phyloP scores from a whole-genome alignment of 2,888 invertebrate genomes.

The Phyto melanocephala region DNA sequence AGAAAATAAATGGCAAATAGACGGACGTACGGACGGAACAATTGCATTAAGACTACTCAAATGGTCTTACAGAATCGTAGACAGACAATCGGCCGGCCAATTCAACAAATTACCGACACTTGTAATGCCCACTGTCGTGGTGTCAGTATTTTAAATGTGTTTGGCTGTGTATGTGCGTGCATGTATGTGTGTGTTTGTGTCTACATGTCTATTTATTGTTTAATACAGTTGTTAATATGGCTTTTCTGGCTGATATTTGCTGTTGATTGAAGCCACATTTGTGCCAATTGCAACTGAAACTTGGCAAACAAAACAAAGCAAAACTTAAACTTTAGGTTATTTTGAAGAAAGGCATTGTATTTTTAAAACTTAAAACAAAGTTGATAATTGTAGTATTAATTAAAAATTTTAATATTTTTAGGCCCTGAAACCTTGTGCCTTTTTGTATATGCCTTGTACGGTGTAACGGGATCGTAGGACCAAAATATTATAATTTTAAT shows the following conservation, averaged over 20 bases:
- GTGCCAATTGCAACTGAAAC: slow-evolving; percentile 65
- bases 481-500: too few species aligned
- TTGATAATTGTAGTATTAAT: too few species aligned
- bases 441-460: too few species aligned
- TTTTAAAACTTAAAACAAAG: too few species aligned
- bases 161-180: background rate
- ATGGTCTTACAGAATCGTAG: background rate
- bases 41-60: background rate
- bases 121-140: slow-evolving; percentile 48
- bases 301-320: slow-evolving; percentile 50
- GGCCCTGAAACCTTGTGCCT: too few species aligned
- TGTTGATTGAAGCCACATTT: slow-evolving; percentile 64
- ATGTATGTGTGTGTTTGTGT: background rate
- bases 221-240: slow-evolving; percentile 55
- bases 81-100: slow-evolving; percentile 25
- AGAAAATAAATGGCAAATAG: background rate
- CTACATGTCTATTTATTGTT: slow-evolving; percentile 38
- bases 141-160: background rate
- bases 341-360: too few species aligned
- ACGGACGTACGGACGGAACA: background rate
- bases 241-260: slow-evolving; percentile 50
- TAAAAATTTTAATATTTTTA: too few species aligned
- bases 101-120: slow-evolving; percentile 53
- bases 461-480: too few species aligned
- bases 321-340: background rate